Percentiles rank a stretch among this genome's conserved stretches.
phyloP scores from a whole-genome alignment of 2,888 invertebrate genomes.

The Abscondita cerata region DNA sequence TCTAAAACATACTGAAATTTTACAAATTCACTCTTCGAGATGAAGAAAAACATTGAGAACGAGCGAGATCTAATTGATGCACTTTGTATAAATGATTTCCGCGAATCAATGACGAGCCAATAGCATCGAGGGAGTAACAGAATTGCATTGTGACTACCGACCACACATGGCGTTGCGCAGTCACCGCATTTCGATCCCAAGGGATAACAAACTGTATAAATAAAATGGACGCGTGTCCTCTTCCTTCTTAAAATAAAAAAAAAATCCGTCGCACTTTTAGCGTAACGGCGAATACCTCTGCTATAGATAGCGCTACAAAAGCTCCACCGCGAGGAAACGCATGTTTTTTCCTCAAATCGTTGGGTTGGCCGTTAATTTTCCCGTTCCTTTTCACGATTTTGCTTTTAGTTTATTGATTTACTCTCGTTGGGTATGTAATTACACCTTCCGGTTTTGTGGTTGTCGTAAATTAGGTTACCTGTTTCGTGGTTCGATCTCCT shows the following conservation, averaged over 20 bases:
- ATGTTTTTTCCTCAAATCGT: no score
- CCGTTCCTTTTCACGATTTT: no score
- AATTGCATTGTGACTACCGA: slow-evolving; percentile 46
- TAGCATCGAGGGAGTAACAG: slow-evolving; percentile 45
- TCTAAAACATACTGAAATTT: no score
- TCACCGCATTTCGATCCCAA: slow-evolving; percentile 36
- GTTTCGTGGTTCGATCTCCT: no score
- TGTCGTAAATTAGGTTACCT: no score
- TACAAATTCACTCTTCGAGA: background rate
- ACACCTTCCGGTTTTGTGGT: no score
- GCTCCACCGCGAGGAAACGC: no score
- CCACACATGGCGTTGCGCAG: slow-evolving; percentile 50
- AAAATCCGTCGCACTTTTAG: background rate
- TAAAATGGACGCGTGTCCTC: slow-evolving; percentile 30
- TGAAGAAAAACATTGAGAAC: background rate
- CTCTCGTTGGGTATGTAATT: no score
- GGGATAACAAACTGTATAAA: slow-evolving; percentile 27
- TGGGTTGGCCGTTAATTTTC: no score
- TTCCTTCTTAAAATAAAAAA: slow-evolving; percentile 19
- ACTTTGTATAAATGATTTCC: slow-evolving; percentile 50
- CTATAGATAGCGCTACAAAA: slow-evolving; percentile 1
- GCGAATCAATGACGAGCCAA: slow-evolving; percentile 49
- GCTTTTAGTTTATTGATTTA: no score
- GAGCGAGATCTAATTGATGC: background rate
- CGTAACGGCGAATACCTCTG: slow-evolving; percentile 12